Evolutionary conservation across 1,140 invertebrate species (phyloP).

Genomic region (Pogonognathellus flavescens): DNA sequence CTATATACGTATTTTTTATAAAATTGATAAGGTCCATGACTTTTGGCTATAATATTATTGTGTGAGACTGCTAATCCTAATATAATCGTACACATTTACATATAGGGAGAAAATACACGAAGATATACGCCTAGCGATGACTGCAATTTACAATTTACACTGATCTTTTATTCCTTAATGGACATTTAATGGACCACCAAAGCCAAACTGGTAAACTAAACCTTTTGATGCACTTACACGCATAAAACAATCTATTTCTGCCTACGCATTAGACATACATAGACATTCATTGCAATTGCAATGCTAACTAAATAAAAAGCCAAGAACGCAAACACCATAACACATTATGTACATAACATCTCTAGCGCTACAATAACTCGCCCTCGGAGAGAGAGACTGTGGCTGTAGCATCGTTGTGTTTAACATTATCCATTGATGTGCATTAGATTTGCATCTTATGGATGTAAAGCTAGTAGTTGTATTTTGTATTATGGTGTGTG

Average conservation of each 20-base stretch:
- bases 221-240: conserved; percentile 31
- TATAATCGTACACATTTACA: no score
- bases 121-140: conserved; percentile 35
- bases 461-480: background rate
- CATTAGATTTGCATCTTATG: background rate
- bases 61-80: no score
- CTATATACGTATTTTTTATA: conserved; percentile 19
- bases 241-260: conserved; percentile 47
- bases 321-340: conserved; percentile 2
- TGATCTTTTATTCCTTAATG: conserved; percentile 47
- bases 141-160: conserved; percentile 44
- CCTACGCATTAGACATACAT: conserved; percentile 37
- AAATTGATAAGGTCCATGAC: conserved; percentile 8
- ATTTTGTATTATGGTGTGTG: background rate
- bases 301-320: conserved; percentile 20
- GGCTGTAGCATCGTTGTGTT: background rate
- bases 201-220: conserved; percentile 27
- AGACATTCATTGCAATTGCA: conserved; percentile 50
- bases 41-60: background rate
- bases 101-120: background rate
- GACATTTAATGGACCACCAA: conserved; percentile 37
- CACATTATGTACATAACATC: background rate
- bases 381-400: background rate
- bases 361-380: background rate
- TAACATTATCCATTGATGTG: background rate